These are phyloP conservation scores for Ibidorhyncha struthersii DNA, from an alignment of 2,113 vertebrate species.

Conservation along the genomic window DNA sequence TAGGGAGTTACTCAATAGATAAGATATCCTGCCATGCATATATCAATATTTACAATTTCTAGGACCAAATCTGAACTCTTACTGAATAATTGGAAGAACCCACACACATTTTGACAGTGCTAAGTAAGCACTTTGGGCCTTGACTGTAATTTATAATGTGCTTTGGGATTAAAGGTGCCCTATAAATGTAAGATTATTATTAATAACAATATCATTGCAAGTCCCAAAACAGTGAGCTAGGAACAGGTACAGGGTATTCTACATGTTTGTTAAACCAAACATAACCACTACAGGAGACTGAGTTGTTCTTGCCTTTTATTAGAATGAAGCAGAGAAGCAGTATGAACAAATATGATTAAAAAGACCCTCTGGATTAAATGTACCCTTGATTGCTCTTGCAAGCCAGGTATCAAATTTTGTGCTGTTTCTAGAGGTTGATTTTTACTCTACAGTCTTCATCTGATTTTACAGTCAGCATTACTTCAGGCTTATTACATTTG, in stretches of 20 bases:
- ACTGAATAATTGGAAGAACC: not conserved
- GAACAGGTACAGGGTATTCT: not conserved
- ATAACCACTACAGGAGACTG: not conserved
- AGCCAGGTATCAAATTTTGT: not conserved
- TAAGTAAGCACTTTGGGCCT: not conserved
- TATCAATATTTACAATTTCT: conserved; percentile 18
- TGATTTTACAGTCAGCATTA: conserved; percentile 42
- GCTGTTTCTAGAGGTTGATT: not conserved
- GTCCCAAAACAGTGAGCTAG: not conserved
- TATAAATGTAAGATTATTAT: conserved; percentile 16
- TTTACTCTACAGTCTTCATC: not conserved
- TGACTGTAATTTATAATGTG: not conserved
- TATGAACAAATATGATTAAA: conserved; percentile 6
- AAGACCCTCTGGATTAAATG: conserved; percentile 10
- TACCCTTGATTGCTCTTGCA: not conserved
- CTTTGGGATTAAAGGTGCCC: conserved; percentile 42
- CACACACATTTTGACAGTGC: not conserved
- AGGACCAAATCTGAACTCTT: not conserved
- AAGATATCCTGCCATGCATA: not conserved
- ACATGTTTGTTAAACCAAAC: conserved; percentile 17
- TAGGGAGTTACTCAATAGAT: not conserved
- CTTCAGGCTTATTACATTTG: conserved; percentile 56
- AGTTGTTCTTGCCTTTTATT: not conserved
- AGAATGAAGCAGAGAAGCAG: not conserved
- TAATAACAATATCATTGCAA: conserved; percentile 7